Base-by-base conservation (phyloP, 1,140 invertebrate genomes). In the Hycleus phaleratus region DNA sequence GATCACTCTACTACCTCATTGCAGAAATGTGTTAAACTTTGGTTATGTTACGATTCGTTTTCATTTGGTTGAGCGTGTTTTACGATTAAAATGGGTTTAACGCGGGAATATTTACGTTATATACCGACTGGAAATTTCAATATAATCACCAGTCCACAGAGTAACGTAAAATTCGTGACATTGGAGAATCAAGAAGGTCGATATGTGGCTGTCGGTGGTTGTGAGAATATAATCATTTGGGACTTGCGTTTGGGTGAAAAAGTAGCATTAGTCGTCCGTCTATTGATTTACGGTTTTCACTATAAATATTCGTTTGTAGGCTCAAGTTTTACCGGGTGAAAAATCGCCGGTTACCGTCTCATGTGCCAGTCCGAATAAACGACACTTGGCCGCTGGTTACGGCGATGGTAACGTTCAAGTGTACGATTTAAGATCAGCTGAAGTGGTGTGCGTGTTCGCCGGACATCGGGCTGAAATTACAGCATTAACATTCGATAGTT, bases 41-140 rank as follows among this genome's bases (percentile, higher is more conserved):
- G 32, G 32, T 32, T 3, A 32, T 32, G 32, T 32, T 32, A 7
- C 32, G 7, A 4, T 32, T 32, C 3, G 7, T 32, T 32, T 32
- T 32, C 32, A 32, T 18, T 18, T 18, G 1, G 32, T 32, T 32
- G 32, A 32, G 18, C 18, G 18, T 18, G 18, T 18, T 32, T 32
- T 32, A 5, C 32, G 1, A 5, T 25, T 5, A 77, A 67, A 64
- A 98, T 98, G 95, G 94, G 93, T 59, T 75, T 98, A 62, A 98
- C 95, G 18, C 97, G 96, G 72, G 91, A 99, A 77, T 98, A 98
- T 82, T 80, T 97, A 52, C 84, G 92, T 46, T 98, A 93, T 75
- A 80, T 81, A 8, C 83, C 87, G 9, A 84, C 85, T 48, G 84
- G 87, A 38, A 86, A 85, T 66, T 92, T 93, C 75, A 95, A 95